Evolutionary conservation across 2,888 invertebrate genomes (phyloP).

Genomic region (Acrobasis repandana): DNA sequence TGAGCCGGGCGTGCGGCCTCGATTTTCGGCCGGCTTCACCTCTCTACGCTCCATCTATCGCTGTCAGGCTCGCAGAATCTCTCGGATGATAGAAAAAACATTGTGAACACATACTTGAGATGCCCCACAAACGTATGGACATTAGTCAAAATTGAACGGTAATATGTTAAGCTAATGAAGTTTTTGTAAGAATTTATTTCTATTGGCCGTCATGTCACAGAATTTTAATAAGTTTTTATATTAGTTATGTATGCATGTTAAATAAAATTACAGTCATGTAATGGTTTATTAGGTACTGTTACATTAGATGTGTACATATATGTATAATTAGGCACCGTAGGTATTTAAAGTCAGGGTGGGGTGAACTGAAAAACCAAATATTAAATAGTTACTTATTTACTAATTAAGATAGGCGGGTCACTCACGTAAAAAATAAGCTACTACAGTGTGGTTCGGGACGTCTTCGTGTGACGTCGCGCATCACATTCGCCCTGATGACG

Average conservation of each 20-base stretch:
- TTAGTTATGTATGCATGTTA: background rate
- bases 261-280: background rate
- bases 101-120: conserved; percentile 8
- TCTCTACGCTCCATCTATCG: conserved; percentile 64
- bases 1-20: conserved; percentile 67
- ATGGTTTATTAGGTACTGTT: no score
- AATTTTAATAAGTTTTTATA: background rate
- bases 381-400: no score
- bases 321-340: no score
- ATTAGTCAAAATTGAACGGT: conserved; percentile 8
- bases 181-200: background rate
- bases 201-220: conserved; percentile 3
- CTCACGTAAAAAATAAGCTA: no score
- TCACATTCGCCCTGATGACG: no score
- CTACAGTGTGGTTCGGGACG: no score
- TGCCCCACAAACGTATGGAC: conserved; percentile 3
- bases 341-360: no score
- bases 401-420: no score
- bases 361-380: no score
- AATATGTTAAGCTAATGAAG: conserved; percentile 5
- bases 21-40: conserved; percentile 60
- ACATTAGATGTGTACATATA: no score
- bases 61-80: conserved; percentile 33
- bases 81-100: conserved; percentile 8
- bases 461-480: no score